Conservation (phyloP, 2,797 vertebrate genomes). For the Catostomus latipinnis region DNA sequence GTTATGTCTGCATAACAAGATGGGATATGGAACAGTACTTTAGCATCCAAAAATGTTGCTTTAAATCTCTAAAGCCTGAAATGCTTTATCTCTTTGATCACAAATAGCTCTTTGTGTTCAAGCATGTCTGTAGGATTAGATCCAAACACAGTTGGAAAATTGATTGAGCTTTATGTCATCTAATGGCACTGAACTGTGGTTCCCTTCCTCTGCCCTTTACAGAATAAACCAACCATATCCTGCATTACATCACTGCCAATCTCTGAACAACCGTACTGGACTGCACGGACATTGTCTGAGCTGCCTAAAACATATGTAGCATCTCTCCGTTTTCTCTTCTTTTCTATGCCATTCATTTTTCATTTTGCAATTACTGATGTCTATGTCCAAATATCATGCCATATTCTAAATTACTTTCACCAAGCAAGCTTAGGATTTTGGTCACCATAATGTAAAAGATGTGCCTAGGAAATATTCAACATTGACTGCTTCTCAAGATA, state of each 20-base stretch:
- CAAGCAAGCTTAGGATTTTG: background rate
- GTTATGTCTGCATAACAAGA: too few species aligned
- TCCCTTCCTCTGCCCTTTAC: background rate
- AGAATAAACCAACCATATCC: slow-evolving; percentile 30
- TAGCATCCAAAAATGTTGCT: background rate
- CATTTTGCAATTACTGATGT: background rate
- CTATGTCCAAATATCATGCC: too few species aligned
- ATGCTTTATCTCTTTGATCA: background rate
- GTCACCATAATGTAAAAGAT: background rate
- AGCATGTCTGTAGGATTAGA: background rate
- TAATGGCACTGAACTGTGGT: background rate
- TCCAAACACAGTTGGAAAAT: slow-evolving; percentile 18
- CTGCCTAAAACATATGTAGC: background rate
- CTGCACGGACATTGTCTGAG: background rate
- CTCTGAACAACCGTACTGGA: slow-evolving; percentile 2
- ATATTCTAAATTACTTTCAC: background rate
- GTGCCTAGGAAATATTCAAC: background rate
- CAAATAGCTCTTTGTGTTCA: background rate
- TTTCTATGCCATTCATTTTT: background rate
- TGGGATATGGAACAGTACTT: too few species aligned
- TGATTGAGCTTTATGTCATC: background rate
- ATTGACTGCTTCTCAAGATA: too few species aligned
- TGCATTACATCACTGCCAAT: slow-evolving; percentile 12
- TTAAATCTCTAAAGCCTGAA: background rate
- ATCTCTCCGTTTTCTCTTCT: background rate